Conservation (phyloP, 2,888 invertebrate genomes). For the Mesochorus sp. region DNA sequence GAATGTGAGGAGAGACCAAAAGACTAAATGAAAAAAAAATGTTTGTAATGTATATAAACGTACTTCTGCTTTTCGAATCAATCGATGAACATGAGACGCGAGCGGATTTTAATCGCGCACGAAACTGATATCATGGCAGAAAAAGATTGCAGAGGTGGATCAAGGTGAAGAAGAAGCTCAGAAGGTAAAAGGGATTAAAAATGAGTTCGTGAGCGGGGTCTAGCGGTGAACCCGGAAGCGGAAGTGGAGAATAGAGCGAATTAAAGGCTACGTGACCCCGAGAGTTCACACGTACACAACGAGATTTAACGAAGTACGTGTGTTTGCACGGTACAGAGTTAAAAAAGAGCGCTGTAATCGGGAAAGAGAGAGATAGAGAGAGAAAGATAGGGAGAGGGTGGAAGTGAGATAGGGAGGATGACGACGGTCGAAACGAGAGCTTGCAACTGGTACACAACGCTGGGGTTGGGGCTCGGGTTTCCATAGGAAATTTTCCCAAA, state of each 20-base stretch:
- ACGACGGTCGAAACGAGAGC: not conserved
- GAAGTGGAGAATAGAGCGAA: constrained; percentile 31
- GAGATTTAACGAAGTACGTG: constrained; percentile 57
- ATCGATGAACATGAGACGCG: constrained; percentile 45
- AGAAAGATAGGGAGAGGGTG: not conserved
- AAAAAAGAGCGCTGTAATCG: constrained; percentile 21
- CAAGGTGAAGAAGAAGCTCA: not conserved
- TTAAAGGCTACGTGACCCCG: constrained; percentile 58
- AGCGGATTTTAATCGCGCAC: constrained; percentile 51
- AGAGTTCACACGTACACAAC: constrained; percentile 48
- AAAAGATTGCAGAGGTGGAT: not conserved
- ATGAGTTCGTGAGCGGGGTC: constrained; percentile 3
- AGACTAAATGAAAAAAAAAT: constrained; percentile 20
- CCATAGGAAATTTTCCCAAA: constrained; percentile 34
- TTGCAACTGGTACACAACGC: constrained; percentile 29
- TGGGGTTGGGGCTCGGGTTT: constrained; percentile 32
- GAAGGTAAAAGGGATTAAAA: constrained; percentile 4
- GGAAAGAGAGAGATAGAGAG: not conserved
- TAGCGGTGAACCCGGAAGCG: not conserved
- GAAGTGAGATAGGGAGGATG: not conserved
- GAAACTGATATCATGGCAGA: constrained; percentile 44
- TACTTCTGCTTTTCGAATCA: constrained; percentile 33
- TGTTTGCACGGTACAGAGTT: constrained; percentile 51
- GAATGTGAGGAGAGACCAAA: not conserved
- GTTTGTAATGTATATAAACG: constrained; percentile 1